Evolutionary conservation across 2,797 vertebrate species (phyloP), one percentile per base, ranked within the genome.

Genomic region (Acrossocheilus wenchowensis): DNA sequence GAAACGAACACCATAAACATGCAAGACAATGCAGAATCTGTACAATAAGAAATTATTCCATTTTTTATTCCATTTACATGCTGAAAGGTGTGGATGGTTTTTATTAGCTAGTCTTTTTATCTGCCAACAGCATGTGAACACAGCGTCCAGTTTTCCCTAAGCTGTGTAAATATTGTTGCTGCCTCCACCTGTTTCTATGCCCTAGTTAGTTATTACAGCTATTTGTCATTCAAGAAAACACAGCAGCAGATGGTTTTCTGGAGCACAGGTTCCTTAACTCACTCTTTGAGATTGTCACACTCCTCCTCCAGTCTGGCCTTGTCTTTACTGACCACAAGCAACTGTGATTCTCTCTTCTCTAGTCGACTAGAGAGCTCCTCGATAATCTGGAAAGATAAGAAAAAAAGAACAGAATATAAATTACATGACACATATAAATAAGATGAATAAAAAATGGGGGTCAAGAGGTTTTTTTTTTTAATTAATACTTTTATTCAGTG

Each of bases 271-370:
- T 82, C 36, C 26, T 50, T 57, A 92, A 97, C 98, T 98, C 93
- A 99, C 98, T 99, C 98, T 96, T 96, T 97, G 10, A 99, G 95
- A 92, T 99, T 99, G 94, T 99, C 98, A 90, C 95, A 97, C 74
- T 97, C 95, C 93, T 99, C 98, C 89, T 99, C 98, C 88, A 99
- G 93, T 71, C 90, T 92, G 5, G 98, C 98, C 84, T 98, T 99
- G 91, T 99, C 98, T 95, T 99, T 99, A 94, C 97, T 99, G 89
- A 98, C 95, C 43, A 92, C 92, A 88, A 99, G 88, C 89, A 99
- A 95, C 91, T 99, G 98, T 73, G 94, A 92, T 93, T 99, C 98
- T 90, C 98, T 97, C 94, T 97, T 98, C 92, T 99, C 97, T 89
- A 99, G 95, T 71, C 96, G 96, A 83, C 95, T 94, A 52, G 96